These are phyloP conservation scores for Vireo griseus DNA, from an alignment of 2,797 vertebrate genomes.

Conservation along the genomic window DNA sequence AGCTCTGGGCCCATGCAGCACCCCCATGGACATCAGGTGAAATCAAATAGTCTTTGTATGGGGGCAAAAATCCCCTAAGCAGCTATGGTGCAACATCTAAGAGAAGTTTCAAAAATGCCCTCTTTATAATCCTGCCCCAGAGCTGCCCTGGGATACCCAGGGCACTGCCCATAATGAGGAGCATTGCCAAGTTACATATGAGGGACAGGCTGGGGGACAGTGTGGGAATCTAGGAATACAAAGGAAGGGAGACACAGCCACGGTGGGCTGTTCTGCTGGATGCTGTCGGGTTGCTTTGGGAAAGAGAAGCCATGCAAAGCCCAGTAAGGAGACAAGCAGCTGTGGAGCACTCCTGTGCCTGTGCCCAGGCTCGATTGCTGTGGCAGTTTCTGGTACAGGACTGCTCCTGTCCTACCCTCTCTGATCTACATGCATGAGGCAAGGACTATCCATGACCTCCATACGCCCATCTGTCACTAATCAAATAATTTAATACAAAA, in stretches of 20 bases:
- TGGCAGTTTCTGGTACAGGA: accelerated
- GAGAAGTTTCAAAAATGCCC: neutral
- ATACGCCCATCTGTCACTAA: neutral
- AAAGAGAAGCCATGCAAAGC: accelerated
- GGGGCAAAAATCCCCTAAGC: neutral
- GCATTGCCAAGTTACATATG: accelerated
- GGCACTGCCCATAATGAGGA: neutral
- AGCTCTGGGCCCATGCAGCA: neutral
- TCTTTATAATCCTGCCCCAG: accelerated
- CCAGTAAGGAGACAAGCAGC: accelerated
- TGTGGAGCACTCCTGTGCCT: neutral
- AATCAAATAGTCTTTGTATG: accelerated
- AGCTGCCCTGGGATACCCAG: neutral
- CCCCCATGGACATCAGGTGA: neutral
- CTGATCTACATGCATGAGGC: accelerated
- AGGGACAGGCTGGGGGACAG: neutral
- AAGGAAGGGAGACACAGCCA: accelerated
- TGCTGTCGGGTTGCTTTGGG: accelerated
- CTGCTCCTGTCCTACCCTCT: neutral
- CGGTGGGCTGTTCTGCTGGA: neutral
- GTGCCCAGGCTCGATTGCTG: neutral
- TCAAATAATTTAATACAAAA: neutral
- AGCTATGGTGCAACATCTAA: accelerated
- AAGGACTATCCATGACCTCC: accelerated
- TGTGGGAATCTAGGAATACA: accelerated